Percentiles rank a stretch among this genome's conserved stretches.
phyloP scores from a whole-genome alignment of 2,888 invertebrate species.

The Agonopterix alstromeriana region DNA sequence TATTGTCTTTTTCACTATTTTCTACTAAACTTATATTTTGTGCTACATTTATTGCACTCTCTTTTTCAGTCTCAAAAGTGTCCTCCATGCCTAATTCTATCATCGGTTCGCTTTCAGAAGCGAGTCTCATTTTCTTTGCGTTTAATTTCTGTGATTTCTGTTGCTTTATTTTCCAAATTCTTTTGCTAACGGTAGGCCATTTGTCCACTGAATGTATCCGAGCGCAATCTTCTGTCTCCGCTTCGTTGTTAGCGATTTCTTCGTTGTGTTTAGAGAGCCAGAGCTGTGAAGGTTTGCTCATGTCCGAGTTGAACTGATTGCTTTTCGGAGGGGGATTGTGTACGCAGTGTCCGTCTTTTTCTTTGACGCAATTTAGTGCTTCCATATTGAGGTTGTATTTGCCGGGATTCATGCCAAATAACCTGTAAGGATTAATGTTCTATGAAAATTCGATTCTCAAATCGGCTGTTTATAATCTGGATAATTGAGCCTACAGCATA shows the following conservation, averaged over 20 bases:
- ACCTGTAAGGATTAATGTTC: constrained; percentile 26
- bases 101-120: constrained; percentile 35
- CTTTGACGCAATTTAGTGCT: constrained; percentile 55
- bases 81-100: constrained; percentile 48
- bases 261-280: constrained; percentile 28
- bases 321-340: constrained; percentile 40
- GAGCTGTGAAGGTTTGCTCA: constrained; percentile 20
- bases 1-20: not conserved
- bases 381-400: constrained; percentile 57
- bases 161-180: constrained; percentile 47
- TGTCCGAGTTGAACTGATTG: constrained; percentile 20
- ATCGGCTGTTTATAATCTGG: too few species aligned
- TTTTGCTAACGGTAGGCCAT: constrained; percentile 50
- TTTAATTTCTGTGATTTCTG: constrained; percentile 28
- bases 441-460: too few species aligned
- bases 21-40: constrained; percentile 1
- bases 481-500: too few species aligned
- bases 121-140: constrained; percentile 47
- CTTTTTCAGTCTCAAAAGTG: constrained; percentile 18
- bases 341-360: constrained; percentile 51
- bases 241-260: constrained; percentile 24
- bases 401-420: constrained; percentile 58
- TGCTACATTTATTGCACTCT: constrained; percentile 6
- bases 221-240: constrained; percentile 47
- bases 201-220: constrained; percentile 51